Percentiles rank a stretch among this genome's conserved stretches.
Evolutionary conservation across 2,797 vertebrate genomes (phyloP).

Genomic region (Phataginus tricuspis): DNA sequence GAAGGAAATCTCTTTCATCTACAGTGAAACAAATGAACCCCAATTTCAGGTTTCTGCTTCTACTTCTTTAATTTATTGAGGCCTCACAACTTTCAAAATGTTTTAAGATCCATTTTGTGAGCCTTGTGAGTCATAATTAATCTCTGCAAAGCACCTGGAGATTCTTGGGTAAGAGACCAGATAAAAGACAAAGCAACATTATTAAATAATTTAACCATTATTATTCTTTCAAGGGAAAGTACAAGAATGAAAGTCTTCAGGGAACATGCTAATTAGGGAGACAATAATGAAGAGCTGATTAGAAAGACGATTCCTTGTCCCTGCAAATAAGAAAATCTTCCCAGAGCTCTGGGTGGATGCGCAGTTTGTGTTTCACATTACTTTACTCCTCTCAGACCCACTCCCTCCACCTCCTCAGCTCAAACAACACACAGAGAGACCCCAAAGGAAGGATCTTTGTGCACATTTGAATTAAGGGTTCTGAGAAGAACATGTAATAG

Average conservation of each 20-base stretch:
- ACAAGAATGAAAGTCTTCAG: constrained; percentile 67
- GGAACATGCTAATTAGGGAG: constrained; percentile 60
- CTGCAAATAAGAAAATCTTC: constrained; percentile 40
- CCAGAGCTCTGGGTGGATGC: neutral
- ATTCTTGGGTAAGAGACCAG: constrained; percentile 56
- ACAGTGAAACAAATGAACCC: constrained; percentile 37
- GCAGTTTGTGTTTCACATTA: neutral
- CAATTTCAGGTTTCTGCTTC: constrained; percentile 29
- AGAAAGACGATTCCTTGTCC: neutral
- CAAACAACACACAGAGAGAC: constrained; percentile 10
- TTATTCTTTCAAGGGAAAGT: constrained; percentile 70
- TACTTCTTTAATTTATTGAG: constrained; percentile 52
- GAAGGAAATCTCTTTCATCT: constrained; percentile 55
- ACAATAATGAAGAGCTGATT: constrained; percentile 66
- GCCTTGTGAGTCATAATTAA: constrained; percentile 58
- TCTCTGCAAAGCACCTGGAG: constrained; percentile 68
- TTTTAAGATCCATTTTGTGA: constrained; percentile 53
- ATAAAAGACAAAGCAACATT: constrained; percentile 68
- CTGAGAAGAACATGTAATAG: neutral
- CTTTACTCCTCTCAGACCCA: neutral
- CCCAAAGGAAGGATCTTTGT: constrained; percentile 1
- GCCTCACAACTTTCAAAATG: constrained; percentile 49
- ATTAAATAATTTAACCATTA: constrained; percentile 69
- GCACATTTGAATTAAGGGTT: constrained; percentile 1
- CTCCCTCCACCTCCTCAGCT: neutral